Percentiles rank a stretch among this genome's conserved stretches.
Conservation (phyloP, 2,113 vertebrate genomes). For the Coreoperca whiteheadi region DNA sequence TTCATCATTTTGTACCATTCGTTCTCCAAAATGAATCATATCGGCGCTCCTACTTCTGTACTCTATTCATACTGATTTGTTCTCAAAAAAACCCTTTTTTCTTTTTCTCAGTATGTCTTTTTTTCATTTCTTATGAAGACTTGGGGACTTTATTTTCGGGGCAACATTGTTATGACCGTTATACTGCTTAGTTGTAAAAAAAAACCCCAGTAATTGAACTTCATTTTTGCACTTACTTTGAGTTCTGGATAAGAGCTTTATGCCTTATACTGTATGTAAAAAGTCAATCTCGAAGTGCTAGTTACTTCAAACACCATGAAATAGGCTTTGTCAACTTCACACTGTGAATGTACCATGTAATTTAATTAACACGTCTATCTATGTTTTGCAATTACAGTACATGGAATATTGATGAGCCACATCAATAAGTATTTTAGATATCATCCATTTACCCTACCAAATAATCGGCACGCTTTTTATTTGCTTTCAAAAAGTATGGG, state of each 20-base stretch:
- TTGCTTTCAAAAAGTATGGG: slow-evolving; percentile 76
- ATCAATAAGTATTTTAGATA: slow-evolving; percentile 76
- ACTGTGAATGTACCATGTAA: slow-evolving; percentile 45
- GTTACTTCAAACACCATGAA: slow-evolving; percentile 47
- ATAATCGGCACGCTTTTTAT: slow-evolving; percentile 72
- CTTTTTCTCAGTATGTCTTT: slow-evolving; percentile 21
- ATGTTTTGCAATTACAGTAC: slow-evolving; percentile 72
- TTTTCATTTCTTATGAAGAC: slow-evolving; percentile 1
- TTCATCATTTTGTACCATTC: slow-evolving; percentile 51
- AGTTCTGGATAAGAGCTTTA: slow-evolving; percentile 23
- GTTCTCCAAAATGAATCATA: slow-evolving; percentile 46
- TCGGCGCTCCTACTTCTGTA: slow-evolving; percentile 6
- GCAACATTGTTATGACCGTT: slow-evolving; percentile 3
- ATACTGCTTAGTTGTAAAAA: background rate
- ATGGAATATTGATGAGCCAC: slow-evolving; percentile 67
- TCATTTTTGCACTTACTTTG: background rate
- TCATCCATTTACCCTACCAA: slow-evolving; percentile 43
- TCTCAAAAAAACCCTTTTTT: slow-evolving; percentile 4
- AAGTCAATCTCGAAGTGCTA: slow-evolving; percentile 31
- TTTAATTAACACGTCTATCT: slow-evolving; percentile 68
- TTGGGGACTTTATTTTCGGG: slow-evolving; percentile 3
- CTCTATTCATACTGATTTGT: slow-evolving; percentile 21
- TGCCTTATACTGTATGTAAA: slow-evolving; percentile 10
- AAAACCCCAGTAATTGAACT: slow-evolving; percentile 6
- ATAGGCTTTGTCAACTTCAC: slow-evolving; percentile 54